A percentile compares a stretch with the other conserved stretches of the same genome.
phyloP scores from a whole-genome alignment of 2,797 vertebrate genomes.

The Agapornis canus region DNA sequence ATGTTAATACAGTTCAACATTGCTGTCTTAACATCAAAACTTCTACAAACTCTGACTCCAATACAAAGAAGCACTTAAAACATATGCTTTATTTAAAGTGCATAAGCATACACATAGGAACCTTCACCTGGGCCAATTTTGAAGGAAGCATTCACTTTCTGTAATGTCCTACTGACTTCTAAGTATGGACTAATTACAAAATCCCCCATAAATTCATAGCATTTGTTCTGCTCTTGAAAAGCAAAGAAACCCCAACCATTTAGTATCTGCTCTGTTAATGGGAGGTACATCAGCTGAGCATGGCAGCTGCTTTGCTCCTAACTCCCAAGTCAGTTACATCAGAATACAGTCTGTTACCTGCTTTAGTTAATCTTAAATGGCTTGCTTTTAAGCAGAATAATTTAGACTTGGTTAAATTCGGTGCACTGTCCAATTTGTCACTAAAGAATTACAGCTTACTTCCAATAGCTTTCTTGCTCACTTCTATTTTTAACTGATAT shows the following conservation, averaged over 20 bases:
- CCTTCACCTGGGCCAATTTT: neutral
- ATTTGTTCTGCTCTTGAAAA: slow-evolving; percentile 2
- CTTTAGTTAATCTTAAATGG: neutral
- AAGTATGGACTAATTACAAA: neutral
- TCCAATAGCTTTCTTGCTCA: neutral
- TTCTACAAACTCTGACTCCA: neutral
- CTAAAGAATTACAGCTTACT: neutral
- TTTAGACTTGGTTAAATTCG: neutral
- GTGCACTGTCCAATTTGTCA: neutral
- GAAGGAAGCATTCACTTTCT: neutral
- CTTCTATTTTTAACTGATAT: slow-evolving; percentile 3
- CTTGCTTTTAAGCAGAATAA: neutral
- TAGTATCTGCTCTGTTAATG: slow-evolving; percentile 35
- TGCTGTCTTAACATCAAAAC: neutral
- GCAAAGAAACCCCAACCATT: neutral
- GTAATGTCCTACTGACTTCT: neutral
- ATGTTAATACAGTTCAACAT: neutral
- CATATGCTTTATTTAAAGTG: neutral
- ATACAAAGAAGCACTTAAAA: neutral
- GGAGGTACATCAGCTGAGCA: slow-evolving; percentile 36
- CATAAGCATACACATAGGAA: neutral
- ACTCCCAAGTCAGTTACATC: slow-evolving; percentile 27
- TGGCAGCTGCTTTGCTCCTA: slow-evolving; percentile 37
- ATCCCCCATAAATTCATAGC: neutral
- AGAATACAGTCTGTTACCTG: slow-evolving; percentile 20